Evolutionary conservation across 2,888 invertebrate genomes (phyloP), one percentile per base, ranked within the genome.

Genomic region (Girardia tigrina): DNA sequence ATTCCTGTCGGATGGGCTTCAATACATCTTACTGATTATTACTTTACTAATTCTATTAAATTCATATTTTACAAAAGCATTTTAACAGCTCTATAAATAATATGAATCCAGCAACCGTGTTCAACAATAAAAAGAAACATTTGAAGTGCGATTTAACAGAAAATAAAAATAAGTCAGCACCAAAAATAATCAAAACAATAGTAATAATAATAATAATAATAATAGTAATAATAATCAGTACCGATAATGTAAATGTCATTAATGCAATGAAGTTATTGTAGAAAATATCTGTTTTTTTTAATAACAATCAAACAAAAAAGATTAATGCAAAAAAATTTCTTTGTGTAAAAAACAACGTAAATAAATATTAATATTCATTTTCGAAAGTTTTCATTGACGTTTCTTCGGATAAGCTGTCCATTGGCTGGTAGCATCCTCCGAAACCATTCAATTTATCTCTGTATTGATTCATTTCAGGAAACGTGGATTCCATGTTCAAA

Each of bases 401-500:
- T 56, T 56, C 56, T 56, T 56, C 56, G 56, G 56, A 56, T 56
- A 56, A 56, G 23, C n/a, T 56, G 23, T 56, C 56, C 56, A 56
- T 56, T 6, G 56, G 56, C 23, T 56, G 56, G 23, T 56, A 56
- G n/a, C n/a, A 56, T 20, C 23, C 23, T 12, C 36, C 16, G 23
- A 56, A 56, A 20, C 56, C 56, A 56, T 20, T 20, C 56, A 4
- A 56, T 56, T 56, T 56, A 6, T 56, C 56, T 12, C 56, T 4
- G 23, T 20, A 56, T 56, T n/a, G 23, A 16, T 56, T 56, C 6
- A 56, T 20, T 56, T 56, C 56, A 20, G 56, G 23, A 56, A 6
- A 6, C 6, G n/a, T 56, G 8, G 56, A 16, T 8, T 56, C 56
- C 56, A 56, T 20, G 23, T 56, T 56, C n/a, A 56, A n/a, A 56